phyloP scores from a whole-genome alignment of 2,888 invertebrate species.

The Campaea margaritaria region DNA sequence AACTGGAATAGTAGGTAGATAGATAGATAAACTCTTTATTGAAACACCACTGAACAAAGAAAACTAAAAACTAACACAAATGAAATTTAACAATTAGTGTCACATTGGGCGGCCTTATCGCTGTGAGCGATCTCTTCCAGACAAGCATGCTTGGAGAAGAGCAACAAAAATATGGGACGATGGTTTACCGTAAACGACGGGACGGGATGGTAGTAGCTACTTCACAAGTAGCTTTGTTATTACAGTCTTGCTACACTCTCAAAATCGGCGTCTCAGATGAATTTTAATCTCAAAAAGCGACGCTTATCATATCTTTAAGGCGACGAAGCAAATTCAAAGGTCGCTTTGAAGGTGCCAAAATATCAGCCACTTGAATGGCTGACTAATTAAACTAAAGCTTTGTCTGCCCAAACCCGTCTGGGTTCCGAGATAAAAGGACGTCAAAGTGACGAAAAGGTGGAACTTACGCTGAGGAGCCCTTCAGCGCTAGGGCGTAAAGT shows the following conservation, averaged over 20 bases:
- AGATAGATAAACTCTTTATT: too few relatives aligned
- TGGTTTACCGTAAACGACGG: too few relatives aligned
- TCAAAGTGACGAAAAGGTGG: too few relatives aligned
- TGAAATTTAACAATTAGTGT: too few relatives aligned
- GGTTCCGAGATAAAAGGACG: conserved; percentile 52
- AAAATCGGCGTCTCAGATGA: conserved; percentile 9
- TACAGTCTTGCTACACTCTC: conserved; percentile 4
- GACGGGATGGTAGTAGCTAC: too few relatives aligned
- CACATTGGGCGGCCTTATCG: too few relatives aligned
- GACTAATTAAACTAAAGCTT: conserved; percentile 54
- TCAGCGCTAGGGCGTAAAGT: conserved; percentile 10
- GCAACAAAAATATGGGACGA: too few relatives aligned
- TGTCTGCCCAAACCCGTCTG: conserved; percentile 49
- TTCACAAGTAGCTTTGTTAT: not conserved
- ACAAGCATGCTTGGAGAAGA: too few relatives aligned
- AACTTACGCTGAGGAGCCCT: conserved; percentile 12
- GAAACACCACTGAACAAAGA: too few relatives aligned
- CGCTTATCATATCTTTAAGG: conserved; percentile 31
- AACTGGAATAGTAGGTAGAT: too few relatives aligned
- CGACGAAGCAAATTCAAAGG: conserved; percentile 27
- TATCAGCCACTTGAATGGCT: conserved; percentile 36
- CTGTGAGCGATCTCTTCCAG: too few relatives aligned
- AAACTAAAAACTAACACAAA: too few relatives aligned
- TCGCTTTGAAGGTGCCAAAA: conserved; percentile 47
- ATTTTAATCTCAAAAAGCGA: conserved; percentile 22